Base-by-base conservation (phyloP, 2,113 vertebrate genomes). In the Silurus asotus region DNA sequence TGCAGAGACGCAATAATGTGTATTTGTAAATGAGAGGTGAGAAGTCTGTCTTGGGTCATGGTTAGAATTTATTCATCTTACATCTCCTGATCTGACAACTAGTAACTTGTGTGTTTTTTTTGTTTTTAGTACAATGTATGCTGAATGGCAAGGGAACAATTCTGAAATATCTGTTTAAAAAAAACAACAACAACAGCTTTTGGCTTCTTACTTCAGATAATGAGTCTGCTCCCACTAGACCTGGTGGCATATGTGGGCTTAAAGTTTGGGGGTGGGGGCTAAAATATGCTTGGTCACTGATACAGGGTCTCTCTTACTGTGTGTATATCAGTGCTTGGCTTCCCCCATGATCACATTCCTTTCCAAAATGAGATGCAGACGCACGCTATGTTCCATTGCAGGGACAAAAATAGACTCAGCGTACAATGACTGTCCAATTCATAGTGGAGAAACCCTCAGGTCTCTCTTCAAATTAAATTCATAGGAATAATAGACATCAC, bases 281-380 rank as follows among this genome's bases (percentile, higher is more conserved):
- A 87, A 89, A 93, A 93, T 93, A 91, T 92, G 91, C 92, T 92
- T 77, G 92, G 88, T 94, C 92, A 93, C 20, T 87, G 89, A 90
- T 93, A 90, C 89, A 89, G 87, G 65, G 20, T 62, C 85, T 85
- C 89, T 90, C 86, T 53, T 78, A 79, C 91, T 85, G 85, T 88
- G 90, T 90, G 90, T 90, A 93, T 88, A 94, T 90, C 93, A 93
- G 93, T 88, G 92, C 90, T 84, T 90, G 89, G 88, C 92, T 91
- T 89, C 91, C 89, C 87, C 88, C 90, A 56, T 87, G 59, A 89
- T 90, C 84, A 87, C 93, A 96, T 96, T 94, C 94, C 94, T 94
- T 95, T 96, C 94, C 93, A 96, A 95, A 95, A 94, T 92, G 91
- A 95, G 95, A 80, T 49, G 77, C 92, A 83, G 85, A 91, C 74